A percentile compares a stretch with the other conserved stretches of the same genome.
phyloP scores from a whole-genome alignment of 1,140 invertebrate species.

The Drosophila cardini region DNA sequence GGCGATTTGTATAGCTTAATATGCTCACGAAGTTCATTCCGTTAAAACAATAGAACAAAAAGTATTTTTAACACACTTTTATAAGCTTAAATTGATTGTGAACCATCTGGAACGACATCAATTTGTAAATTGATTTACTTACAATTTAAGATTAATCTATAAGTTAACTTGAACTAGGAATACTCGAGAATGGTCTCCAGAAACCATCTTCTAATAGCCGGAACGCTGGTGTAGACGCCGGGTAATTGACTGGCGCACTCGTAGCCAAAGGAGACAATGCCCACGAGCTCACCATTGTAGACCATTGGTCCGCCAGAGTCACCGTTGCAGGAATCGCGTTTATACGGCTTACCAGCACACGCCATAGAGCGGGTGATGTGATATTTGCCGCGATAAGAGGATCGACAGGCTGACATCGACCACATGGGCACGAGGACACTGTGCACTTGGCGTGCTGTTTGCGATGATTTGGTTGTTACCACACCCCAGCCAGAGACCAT shows the following conservation, averaged over 20 bases:
- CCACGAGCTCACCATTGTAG: conserved; percentile 51
- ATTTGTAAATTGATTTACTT: not conserved
- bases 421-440: conserved; percentile 59
- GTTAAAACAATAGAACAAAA: too few species aligned
- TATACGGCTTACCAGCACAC: conserved; percentile 46
- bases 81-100: not conserved
- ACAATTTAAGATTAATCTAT: conserved; percentile 1
- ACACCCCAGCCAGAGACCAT: conserved; percentile 64
- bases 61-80: too few species aligned
- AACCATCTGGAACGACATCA: too few species aligned
- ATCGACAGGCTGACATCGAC: conserved; percentile 46
- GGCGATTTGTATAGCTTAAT: too few species aligned
- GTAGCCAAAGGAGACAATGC: conserved; percentile 61
- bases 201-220: conserved; percentile 57
- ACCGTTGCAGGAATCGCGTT: conserved; percentile 63
- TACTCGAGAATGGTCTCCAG: conserved; percentile 21
- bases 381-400: conserved; percentile 41
- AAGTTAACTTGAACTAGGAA: conserved; percentile 25
- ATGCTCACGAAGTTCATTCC: too few species aligned
- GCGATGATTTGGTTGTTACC: conserved; percentile 6
- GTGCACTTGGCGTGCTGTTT: conserved; percentile 49
- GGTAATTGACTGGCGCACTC: conserved; percentile 55
- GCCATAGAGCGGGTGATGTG: conserved; percentile 57
- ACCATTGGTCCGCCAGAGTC: conserved; percentile 69
- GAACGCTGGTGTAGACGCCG: conserved; percentile 66